phyloP scores from a whole-genome alignment of 2,888 invertebrate genomes.

The Octonoba sinensis region DNA sequence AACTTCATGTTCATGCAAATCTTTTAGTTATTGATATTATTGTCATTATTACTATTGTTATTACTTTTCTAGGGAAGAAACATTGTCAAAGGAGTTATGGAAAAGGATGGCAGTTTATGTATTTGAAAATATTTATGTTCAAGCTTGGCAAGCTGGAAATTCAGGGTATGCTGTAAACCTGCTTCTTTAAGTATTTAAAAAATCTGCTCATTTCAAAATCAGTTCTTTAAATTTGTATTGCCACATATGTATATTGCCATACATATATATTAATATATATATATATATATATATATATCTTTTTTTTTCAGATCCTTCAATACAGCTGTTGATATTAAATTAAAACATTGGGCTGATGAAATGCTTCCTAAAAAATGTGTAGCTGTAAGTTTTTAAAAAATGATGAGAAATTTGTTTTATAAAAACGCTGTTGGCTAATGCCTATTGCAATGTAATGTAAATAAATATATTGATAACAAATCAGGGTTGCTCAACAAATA shows the following conservation, averaged over 20 bases:
- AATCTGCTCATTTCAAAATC: no score
- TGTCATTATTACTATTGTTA: background rate
- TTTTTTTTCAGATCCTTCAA: constrained; percentile 73
- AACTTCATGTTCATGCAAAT: background rate
- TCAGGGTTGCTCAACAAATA: no score
- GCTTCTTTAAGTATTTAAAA: no score
- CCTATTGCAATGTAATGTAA: background rate
- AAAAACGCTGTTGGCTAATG: background rate
- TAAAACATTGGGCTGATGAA: constrained; percentile 95
- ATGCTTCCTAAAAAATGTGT: constrained; percentile 88
- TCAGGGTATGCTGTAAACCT: constrained; percentile 72
- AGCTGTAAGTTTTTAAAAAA: constrained; percentile 75
- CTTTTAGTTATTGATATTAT: background rate
- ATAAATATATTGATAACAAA: background rate
- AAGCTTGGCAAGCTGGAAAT: constrained; percentile 86
- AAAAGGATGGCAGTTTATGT: constrained; percentile 83
- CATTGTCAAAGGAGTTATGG: constrained; percentile 85
- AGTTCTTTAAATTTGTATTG: background rate
- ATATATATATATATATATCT: no score
- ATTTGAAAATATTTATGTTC: constrained; percentile 92
- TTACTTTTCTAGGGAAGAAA: constrained; percentile 77
- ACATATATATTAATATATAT: no score
- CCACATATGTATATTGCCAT: no score
- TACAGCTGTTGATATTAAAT: constrained; percentile 85
- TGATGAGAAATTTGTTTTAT: background rate